Evolutionary conservation across 1,140 invertebrate genomes (phyloP).

Genomic region (Drosophila oshimai): DNA sequence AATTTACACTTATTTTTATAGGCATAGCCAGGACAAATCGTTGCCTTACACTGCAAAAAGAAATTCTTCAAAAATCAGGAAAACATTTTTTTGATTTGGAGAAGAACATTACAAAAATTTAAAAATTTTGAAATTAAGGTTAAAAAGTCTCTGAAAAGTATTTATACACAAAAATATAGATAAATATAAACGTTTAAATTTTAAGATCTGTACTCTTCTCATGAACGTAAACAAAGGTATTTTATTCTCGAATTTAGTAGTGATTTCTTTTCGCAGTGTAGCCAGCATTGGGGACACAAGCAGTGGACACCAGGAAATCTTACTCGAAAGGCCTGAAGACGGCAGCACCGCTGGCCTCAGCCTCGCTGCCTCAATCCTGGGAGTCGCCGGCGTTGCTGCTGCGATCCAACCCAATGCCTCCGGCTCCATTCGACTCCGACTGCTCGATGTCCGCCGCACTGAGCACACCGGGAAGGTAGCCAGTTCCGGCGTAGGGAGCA

Average conservation of each 20-base stretch:
- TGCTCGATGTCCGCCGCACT: slow-evolving; percentile 84
- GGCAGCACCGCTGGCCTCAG: slow-evolving; percentile 29
- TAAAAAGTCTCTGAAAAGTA: too few relatives aligned
- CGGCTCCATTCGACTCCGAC: slow-evolving; percentile 70
- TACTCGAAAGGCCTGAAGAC: slow-evolving; percentile 72
- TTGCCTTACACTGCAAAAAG: not conserved
- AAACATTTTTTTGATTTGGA: not conserved
- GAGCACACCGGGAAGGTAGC: slow-evolving; percentile 90
- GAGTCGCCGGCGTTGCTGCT: slow-evolving; percentile 56
- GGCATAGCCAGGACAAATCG: slow-evolving; percentile 11
- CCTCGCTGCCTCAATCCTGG: slow-evolving; percentile 63
- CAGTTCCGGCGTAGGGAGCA: slow-evolving; percentile 90
- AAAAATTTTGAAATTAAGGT: not conserved
- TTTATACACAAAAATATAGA: too few relatives aligned
- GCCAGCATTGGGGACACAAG: too few relatives aligned
- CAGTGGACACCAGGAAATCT: not conserved
- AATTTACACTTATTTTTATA: slow-evolving; percentile 53
- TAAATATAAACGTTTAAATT: too few relatives aligned
- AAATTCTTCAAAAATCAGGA: not conserved
- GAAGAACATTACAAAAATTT: not conserved
- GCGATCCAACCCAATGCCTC: slow-evolving; percentile 49
- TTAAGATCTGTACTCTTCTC: too few relatives aligned
- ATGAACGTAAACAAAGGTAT: not conserved
- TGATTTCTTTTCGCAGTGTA: not conserved
- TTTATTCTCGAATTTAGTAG: not conserved